Evolutionary conservation across 1,140 invertebrate genomes (phyloP).

Genomic region (Coptotermes formosanus): DNA sequence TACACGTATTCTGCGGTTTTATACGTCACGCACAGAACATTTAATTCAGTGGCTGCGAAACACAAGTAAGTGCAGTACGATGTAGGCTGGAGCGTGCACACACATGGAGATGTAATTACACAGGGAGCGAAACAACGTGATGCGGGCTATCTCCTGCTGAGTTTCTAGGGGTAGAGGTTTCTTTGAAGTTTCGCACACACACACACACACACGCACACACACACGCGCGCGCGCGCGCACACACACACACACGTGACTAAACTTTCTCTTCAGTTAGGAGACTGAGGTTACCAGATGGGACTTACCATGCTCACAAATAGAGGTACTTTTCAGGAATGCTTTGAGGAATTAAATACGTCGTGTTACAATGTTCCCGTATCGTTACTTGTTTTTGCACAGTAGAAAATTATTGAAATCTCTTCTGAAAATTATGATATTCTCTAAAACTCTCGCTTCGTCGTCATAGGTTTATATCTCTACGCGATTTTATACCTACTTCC

Average conservation of each 20-base stretch:
- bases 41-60: neutral
- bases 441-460: no score
- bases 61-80: neutral
- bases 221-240: no score
- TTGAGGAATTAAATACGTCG: neutral
- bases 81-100: neutral
- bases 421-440: no score
- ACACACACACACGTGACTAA: neutral
- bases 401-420: no score
- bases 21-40: neutral
- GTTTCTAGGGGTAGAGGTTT: neutral
- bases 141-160: neutral
- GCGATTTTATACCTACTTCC: no score
- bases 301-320: neutral
- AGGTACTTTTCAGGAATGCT: neutral
- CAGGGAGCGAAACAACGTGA: neutral
- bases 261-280: neutral
- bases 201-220: no score
- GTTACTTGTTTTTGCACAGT: no score
- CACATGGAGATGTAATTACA: neutral
- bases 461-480: no score
- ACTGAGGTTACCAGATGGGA: neutral
- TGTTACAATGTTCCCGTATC: neutral
- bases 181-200: neutral
- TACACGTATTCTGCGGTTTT: neutral